phyloP scores from a whole-genome alignment of 2,113 vertebrate genomes.

The Enhydra lutris region DNA sequence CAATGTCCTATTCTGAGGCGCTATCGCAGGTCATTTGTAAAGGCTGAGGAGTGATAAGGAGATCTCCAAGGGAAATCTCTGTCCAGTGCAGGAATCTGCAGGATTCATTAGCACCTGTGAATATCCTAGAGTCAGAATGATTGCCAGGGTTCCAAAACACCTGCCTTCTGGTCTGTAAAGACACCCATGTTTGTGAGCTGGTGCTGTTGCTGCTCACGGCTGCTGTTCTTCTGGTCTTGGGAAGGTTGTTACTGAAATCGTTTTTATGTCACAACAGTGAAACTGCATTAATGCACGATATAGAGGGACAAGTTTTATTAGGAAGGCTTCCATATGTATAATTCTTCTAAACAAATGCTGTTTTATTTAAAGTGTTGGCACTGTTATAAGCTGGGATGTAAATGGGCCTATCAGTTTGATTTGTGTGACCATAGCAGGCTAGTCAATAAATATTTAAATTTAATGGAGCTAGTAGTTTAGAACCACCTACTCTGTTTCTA shows the following conservation, averaged over 20 bases:
- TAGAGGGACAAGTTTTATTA: neutral
- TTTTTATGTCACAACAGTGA: neutral
- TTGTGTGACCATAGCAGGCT: neutral
- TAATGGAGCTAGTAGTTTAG: constrained; percentile 12
- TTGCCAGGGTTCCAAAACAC: neutral
- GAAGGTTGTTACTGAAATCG: neutral
- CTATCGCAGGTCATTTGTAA: neutral
- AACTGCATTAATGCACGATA: neutral
- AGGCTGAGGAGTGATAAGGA: neutral
- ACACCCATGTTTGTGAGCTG: neutral
- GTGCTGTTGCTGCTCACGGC: neutral
- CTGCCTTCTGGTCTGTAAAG: neutral
- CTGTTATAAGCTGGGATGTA: neutral
- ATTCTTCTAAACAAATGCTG: constrained; percentile 7
- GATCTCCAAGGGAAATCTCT: neutral
- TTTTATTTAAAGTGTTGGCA: neutral
- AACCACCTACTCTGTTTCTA: neutral
- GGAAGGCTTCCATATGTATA: neutral
- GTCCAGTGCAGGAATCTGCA: neutral
- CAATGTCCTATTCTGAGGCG: neutral
- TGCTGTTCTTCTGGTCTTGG: neutral
- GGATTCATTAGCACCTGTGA: neutral
- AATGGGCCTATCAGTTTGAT: neutral
- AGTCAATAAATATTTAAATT: constrained; percentile 35
- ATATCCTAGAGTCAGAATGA: neutral